These are phyloP conservation scores for Portunus trituberculatus DNA, from an alignment of 1,140 invertebrate species.

Conservation along the genomic window DNA sequence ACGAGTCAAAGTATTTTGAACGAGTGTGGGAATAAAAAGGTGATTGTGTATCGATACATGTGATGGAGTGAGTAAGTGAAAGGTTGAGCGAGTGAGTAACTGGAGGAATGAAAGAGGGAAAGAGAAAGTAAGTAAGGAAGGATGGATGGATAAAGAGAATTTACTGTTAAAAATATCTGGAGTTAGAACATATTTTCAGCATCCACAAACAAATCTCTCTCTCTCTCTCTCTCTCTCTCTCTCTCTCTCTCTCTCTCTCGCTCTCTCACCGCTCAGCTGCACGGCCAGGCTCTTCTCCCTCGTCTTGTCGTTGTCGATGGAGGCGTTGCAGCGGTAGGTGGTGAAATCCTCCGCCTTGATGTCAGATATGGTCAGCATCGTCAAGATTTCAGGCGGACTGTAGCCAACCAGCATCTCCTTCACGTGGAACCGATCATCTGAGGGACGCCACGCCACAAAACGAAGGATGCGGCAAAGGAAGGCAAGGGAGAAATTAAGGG, in stretches of 20 bases:
- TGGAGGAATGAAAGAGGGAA: not conserved
- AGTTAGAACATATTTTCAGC: too few species aligned
- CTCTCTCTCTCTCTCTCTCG: not conserved
- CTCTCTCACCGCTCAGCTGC: conserved; percentile 73
- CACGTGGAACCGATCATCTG: conserved; percentile 73
- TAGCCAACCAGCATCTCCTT: conserved; percentile 67
- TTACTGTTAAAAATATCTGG: not conserved
- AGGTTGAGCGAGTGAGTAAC: not conserved
- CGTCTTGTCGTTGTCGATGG: conserved; percentile 73
- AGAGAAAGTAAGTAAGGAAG: not conserved
- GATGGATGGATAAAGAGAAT: not conserved
- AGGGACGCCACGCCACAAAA: not conserved
- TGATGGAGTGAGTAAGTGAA: not conserved
- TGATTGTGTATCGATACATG: not conserved
- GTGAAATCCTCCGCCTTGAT: conserved; percentile 64
- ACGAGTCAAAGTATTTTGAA: not conserved
- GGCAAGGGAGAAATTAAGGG: too few species aligned
- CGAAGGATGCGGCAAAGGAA: too few species aligned
- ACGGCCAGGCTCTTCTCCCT: conserved; percentile 74
- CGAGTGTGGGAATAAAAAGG: not conserved
- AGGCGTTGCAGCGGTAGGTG: conserved; percentile 74
- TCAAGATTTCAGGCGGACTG: conserved; percentile 67
- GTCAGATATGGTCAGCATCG: conserved; percentile 62
- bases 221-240: conserved; percentile 2
- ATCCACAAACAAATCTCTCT: not conserved